Evolutionary conservation across 2,888 invertebrate species (phyloP).

Genomic region (Orthosia incerta): DNA sequence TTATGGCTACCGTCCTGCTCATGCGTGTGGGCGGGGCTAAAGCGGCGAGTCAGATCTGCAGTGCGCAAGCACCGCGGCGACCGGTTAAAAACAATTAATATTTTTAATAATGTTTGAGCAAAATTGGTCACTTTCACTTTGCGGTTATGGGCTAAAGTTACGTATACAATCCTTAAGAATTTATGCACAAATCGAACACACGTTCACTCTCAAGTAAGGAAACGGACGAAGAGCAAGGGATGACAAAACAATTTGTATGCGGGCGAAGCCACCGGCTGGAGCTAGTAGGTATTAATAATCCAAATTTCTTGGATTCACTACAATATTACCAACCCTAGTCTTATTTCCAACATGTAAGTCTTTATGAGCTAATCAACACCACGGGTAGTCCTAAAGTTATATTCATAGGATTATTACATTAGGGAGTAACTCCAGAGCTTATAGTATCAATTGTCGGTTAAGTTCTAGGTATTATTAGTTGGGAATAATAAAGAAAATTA

Average conservation of each 20-base stretch:
- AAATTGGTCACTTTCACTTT: no score
- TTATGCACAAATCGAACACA: no score
- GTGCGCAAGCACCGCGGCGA: no score
- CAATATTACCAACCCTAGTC: slow-evolving; percentile 7
- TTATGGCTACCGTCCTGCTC: no score
- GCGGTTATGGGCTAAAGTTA: no score
- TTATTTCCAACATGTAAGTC: slow-evolving; percentile 4
- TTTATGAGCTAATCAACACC: slow-evolving; percentile 32
- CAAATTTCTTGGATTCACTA: background rate
- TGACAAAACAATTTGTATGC: background rate
- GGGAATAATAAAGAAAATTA: slow-evolving; percentile 15
- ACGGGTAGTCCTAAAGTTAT: slow-evolving; percentile 26
- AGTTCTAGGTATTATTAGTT: slow-evolving; percentile 5
- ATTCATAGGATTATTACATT: slow-evolving; percentile 41
- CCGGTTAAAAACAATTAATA: no score
- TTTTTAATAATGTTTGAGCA: no score
- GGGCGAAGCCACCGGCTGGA: background rate
- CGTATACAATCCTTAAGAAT: no score
- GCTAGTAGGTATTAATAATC: background rate
- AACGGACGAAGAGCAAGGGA: no score
- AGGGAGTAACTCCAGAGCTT: slow-evolving; percentile 26
- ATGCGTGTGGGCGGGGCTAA: no score
- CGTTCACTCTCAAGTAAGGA: no score
- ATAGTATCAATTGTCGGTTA: slow-evolving; percentile 11
- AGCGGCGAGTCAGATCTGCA: no score